These are phyloP conservation scores for Dromius quadrimaculatus DNA, from an alignment of 2,888 invertebrate species.

Conservation along the genomic window DNA sequence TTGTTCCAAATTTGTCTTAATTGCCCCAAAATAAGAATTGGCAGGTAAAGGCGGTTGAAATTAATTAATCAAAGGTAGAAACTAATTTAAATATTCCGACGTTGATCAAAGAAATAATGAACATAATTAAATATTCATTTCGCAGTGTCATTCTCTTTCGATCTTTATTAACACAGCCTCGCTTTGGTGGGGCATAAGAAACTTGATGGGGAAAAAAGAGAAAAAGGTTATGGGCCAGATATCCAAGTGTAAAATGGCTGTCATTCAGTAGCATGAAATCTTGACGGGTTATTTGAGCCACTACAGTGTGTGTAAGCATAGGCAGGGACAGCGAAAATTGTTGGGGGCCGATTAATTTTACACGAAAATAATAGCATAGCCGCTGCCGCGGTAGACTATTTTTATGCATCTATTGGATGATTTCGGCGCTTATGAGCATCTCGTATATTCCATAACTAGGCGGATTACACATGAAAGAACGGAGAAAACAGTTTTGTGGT, in stretches of 20 bases:
- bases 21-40: background rate
- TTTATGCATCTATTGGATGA: no score
- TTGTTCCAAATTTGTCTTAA: background rate
- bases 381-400: no score
- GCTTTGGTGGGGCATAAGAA: background rate
- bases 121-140: constrained; percentile 35
- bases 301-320: constrained; percentile 12
- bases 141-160: constrained; percentile 4
- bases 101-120: constrained; percentile 38
- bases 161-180: constrained; percentile 1
- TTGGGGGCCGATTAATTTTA: no score
- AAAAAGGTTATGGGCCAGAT: background rate
- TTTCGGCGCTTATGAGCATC: no score
- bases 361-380: no score
- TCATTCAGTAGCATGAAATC: constrained; percentile 13
- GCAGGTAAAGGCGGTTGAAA: constrained; percentile 8
- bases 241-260: constrained; percentile 31
- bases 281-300: constrained; percentile 15
- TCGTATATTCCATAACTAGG: constrained; percentile 39
- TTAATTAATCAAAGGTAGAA: constrained; percentile 38
- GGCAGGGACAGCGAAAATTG: no score
- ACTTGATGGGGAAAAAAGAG: constrained; percentile 5
- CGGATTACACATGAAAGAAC: constrained; percentile 29
- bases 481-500: constrained; percentile 9
- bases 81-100: constrained; percentile 17